Percentiles rank a stretch among this genome's conserved stretches.
These are phyloP conservation scores for Caerostris extrusa DNA, from an alignment of 1,140 invertebrate genomes.

Conservation along the genomic window DNA sequence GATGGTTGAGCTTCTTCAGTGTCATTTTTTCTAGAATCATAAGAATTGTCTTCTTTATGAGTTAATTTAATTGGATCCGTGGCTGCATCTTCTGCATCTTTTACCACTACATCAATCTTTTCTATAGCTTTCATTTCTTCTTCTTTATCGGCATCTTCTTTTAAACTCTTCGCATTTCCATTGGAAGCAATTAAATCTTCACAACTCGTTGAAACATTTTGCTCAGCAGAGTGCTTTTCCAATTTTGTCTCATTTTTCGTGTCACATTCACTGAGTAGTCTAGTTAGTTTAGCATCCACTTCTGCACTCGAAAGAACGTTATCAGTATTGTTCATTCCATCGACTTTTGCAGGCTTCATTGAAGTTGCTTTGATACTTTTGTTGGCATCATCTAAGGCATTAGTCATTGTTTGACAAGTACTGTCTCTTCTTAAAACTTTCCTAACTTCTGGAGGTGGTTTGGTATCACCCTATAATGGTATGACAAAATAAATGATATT, in stretches of 20 bases:
- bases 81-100: constrained; percentile 31
- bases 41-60: neutral
- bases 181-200: neutral
- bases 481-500: neutral
- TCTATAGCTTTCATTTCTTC: constrained; percentile 48
- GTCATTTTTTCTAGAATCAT: neutral
- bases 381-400: neutral
- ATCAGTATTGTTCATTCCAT: neutral
- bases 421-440: constrained; percentile 66
- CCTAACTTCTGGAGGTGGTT: constrained; percentile 65
- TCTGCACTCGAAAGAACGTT: neutral
- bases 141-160: constrained; percentile 17
- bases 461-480: neutral
- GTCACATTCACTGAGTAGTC: constrained; percentile 20
- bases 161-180: neutral
- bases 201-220: neutral
- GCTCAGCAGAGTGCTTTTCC: neutral
- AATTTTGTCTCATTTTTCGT: neutral
- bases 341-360: neutral
- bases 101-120: constrained; percentile 55
- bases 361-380: neutral
- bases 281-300: constrained; percentile 31
- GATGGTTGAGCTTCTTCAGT: constrained; percentile 27
- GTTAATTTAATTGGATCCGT: neutral
- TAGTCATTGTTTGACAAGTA: constrained; percentile 59